A percentile compares a stretch with the other conserved stretches of the same genome.
These are phyloP conservation scores for Cheirogaleus medius DNA, from an alignment of 2,113 vertebrate genomes.

Conservation along the genomic window DNA sequence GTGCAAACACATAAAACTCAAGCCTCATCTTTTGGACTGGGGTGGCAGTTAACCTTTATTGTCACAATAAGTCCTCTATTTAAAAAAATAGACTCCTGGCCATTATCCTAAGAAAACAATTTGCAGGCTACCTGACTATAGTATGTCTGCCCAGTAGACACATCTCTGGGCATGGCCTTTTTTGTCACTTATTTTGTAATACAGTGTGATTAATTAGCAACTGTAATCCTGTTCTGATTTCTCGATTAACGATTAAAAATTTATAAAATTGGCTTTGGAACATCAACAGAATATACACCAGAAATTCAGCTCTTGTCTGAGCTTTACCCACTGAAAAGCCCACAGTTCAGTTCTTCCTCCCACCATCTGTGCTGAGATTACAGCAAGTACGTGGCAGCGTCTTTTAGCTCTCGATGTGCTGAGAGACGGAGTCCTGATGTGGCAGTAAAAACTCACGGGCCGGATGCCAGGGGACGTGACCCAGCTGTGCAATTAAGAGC, in stretches of 20 bases:
- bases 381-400: background rate
- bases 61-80: background rate
- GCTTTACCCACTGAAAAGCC: background rate
- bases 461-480: background rate
- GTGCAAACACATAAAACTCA: background rate
- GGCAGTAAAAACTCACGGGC: background rate
- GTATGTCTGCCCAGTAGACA: fast-evolving
- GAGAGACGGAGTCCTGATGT: background rate
- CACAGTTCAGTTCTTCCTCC: background rate
- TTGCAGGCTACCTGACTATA: fast-evolving
- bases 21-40: background rate
- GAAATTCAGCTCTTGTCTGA: background rate
- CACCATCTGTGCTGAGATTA: background rate
- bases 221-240: conserved; percentile 61
- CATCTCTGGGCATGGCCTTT: background rate
- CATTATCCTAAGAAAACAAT: background rate
- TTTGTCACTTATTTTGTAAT: background rate
- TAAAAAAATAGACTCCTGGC: background rate
- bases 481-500: background rate
- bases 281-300: background rate
- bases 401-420: background rate
- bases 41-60: conserved; percentile 41
- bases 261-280: conserved; percentile 40
- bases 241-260: conserved; percentile 68
- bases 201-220: background rate